Percentiles rank a stretch among this genome's conserved stretches.
Evolutionary conservation across 2,797 vertebrate species (phyloP).

Genomic region (Galaxias olidus): DNA sequence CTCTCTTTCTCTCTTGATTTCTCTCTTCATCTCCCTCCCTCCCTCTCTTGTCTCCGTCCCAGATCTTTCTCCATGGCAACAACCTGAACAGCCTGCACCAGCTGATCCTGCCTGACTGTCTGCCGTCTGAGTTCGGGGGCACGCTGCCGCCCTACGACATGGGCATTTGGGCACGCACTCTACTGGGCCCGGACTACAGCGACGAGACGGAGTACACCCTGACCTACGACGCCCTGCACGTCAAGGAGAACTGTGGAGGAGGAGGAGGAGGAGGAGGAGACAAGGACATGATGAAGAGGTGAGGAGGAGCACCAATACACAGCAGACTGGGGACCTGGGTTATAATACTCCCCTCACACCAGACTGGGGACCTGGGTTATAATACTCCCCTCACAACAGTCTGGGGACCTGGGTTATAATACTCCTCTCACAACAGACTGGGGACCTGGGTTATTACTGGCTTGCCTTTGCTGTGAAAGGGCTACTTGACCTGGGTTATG

Average conservation of each 20-base stretch:
- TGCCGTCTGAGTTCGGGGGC: conserved; percentile 96
- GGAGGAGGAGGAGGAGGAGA: conserved; percentile 37
- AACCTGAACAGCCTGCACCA: conserved; percentile 97
- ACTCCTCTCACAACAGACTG: too few species aligned
- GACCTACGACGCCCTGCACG: conserved; percentile 86
- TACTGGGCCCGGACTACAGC: conserved; percentile 93
- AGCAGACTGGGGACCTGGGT: too few species aligned
- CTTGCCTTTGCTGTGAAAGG: too few species aligned
- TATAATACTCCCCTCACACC: too few species aligned
- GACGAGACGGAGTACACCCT: conserved; percentile 92
- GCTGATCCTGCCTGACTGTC: conserved; percentile 92
- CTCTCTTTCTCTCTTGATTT: not conserved
- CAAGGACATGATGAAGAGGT: conserved; percentile 21
- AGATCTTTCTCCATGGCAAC: conserved; percentile 99
- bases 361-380: too few species aligned
- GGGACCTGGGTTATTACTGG: too few species aligned
- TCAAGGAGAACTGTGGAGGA: conserved; percentile 70
- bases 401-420: too few species aligned
- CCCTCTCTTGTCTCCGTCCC: conserved; percentile 10
- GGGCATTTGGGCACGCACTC: conserved; percentile 94
- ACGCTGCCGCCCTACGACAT: conserved; percentile 96
- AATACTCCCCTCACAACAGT: too few species aligned
- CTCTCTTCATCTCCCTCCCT: too few species aligned
- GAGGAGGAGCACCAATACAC: conserved; percentile 50
- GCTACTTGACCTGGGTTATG: too few species aligned